A percentile compares a stretch with the other conserved stretches of the same genome.
phyloP scores from a whole-genome alignment of 2,113 vertebrate genomes.

The Falcunculus frontatus region DNA sequence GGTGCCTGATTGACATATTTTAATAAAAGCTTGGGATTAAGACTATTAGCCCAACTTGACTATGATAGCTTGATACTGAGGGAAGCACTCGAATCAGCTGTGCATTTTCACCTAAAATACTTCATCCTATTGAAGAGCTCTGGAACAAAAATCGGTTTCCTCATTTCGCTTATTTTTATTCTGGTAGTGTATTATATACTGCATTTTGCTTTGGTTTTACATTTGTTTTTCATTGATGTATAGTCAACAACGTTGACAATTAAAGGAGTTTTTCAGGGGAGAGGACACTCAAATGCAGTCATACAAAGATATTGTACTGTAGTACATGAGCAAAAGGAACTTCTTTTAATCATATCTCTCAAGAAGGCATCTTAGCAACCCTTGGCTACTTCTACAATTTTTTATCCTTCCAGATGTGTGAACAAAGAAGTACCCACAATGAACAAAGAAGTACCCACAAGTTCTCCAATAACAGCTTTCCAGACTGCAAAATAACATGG shows the following conservation, averaged over 20 bases:
- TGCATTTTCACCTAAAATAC: background rate
- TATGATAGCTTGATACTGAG: background rate
- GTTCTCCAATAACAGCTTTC: background rate
- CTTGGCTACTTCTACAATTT: background rate
- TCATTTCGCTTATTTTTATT: background rate
- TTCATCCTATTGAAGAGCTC: background rate
- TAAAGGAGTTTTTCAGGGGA: background rate
- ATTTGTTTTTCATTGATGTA: background rate
- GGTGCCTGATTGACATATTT: background rate
- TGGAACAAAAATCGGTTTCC: background rate
- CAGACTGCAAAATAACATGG: background rate
- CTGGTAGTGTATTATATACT: background rate
- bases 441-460: background rate
- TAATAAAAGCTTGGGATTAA: background rate
- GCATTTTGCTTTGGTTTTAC: background rate
- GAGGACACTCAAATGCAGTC: background rate
- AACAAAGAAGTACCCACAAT: background rate
- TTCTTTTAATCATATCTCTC: background rate
- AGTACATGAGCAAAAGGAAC: background rate
- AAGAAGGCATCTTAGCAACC: background rate
- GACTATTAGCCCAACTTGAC: background rate
- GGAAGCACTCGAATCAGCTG: background rate
- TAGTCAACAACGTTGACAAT: background rate
- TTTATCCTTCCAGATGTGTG: background rate
- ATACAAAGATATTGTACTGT: background rate